These are phyloP conservation scores for Hydra vulgaris DNA, from an alignment of 30 jellyfish, hydroid and myxozoan species.

Conservation along the genomic window DNA sequence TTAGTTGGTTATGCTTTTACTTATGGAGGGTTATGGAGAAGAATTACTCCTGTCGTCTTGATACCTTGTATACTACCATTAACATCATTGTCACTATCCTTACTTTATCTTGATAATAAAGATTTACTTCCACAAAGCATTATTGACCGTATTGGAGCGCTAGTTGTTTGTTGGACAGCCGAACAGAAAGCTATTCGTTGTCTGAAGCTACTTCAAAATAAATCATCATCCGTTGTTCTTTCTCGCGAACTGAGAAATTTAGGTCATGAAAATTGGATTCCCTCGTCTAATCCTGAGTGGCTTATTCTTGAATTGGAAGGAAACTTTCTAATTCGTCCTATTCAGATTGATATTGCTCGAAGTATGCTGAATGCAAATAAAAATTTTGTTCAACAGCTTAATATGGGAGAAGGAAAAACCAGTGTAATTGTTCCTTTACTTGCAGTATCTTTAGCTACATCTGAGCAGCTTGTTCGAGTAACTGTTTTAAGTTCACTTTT, in stretches of 20 bases:
- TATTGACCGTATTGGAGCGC: background rate
- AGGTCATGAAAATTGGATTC: background rate
- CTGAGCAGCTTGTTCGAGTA: background rate
- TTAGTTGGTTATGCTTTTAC: background rate
- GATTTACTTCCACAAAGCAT: background rate
- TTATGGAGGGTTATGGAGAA: background rate
- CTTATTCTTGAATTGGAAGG: background rate
- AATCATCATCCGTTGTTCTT: background rate
- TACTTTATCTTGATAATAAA: background rate
- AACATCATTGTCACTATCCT: background rate
- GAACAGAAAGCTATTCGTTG: background rate
- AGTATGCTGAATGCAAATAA: background rate
- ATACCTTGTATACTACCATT: background rate
- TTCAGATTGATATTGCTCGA: background rate
- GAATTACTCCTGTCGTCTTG: background rate
- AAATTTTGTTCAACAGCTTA: background rate
- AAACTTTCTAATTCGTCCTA: background rate
- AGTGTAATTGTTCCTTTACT: background rate
- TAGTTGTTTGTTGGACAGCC: background rate
- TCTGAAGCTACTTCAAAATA: background rate
- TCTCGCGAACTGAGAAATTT: background rate
- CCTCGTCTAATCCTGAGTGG: background rate
- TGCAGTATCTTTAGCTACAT: background rate
- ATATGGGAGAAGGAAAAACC: background rate
- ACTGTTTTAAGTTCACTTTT: background rate